Evolutionary conservation across 2,888 invertebrate genomes (phyloP), one percentile per base, ranked within the genome.

Genomic region (Caradrina kadenii): DNA sequence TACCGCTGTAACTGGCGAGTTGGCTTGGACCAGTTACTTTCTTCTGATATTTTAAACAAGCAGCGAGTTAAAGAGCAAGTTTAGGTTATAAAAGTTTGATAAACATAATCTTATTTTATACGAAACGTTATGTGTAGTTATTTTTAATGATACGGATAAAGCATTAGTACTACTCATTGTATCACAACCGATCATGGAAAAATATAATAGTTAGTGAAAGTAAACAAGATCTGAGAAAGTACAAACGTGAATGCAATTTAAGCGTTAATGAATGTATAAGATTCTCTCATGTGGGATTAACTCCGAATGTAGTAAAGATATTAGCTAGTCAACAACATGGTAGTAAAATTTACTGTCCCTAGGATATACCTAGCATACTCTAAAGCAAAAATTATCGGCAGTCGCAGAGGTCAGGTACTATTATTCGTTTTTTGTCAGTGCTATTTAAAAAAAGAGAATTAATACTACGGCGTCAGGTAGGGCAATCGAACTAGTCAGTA

Each of bases 1-100:
- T 48, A 50, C 59, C 75, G 61, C 67, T 79, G 55, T 11, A 55
- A 68, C 59, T 49, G 19, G 31, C 19, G 13, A 69, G 42, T 63
- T 13, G 11, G 42, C 61, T 82, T 54, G 74, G 13, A 17, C 42
- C 1, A 76, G 67, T 63, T 22, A 63, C 64, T 64, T 8, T 7
- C 31, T 45, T 49, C 4, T 26, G 42, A 26, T 13, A 17, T 39
- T 35, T 39, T 39, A 1, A 13, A 39, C 8, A 39, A 39, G 39
- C 11, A 39, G 13, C 35, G 10, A 35, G 35, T 5, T 1, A 35
- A 7, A 35, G n/a, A 39, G 13, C 26, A 39, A 13, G 10, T 39
- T 39, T 13, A 39, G 13, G 0, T 13, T 8, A 13, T 39, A 1
- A 8, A 8, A 35, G 35, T 39, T 39, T 39, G 39, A 3, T 11